Evolutionary conservation across 2,797 vertebrate species (phyloP).

Genomic region (Euthynnus affinis): DNA sequence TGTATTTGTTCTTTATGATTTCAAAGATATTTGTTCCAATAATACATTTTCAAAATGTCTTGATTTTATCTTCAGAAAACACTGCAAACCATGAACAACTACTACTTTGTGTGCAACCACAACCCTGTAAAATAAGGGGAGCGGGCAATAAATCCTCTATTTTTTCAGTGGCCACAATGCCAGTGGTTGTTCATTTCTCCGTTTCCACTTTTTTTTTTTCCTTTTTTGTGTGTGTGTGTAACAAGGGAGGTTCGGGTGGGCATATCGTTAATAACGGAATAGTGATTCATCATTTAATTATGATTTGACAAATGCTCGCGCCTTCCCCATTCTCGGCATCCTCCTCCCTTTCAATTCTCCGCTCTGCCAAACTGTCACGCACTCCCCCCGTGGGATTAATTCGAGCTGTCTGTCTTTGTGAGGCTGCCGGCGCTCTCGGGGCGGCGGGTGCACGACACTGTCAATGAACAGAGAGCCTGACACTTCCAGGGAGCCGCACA

Average conservation of each 20-base stretch:
- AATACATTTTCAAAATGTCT: neutral
- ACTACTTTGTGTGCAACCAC: slow-evolving; percentile 38
- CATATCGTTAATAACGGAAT: slow-evolving; percentile 96
- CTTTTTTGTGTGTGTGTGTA: slow-evolving; percentile 45
- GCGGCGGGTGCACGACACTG: slow-evolving; percentile 93
- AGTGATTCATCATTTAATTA: slow-evolving; percentile 99
- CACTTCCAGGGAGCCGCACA: slow-evolving; percentile 88
- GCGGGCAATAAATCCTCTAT: slow-evolving; percentile 54
- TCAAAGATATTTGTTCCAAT: neutral
- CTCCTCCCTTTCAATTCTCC: slow-evolving; percentile 98
- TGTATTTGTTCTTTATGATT: slow-evolving; percentile 3
- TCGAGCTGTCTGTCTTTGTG: slow-evolving; percentile 98
- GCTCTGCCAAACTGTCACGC: slow-evolving; percentile 98
- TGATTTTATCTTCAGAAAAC: slow-evolving; percentile 22
- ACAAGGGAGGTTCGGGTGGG: slow-evolving; percentile 78
- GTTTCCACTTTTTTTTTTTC: slow-evolving; percentile 66
- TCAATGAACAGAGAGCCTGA: slow-evolving; percentile 91
- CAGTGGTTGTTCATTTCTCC: slow-evolving; percentile 68
- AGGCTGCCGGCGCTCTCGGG: slow-evolving; percentile 92
- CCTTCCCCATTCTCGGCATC: slow-evolving; percentile 97
- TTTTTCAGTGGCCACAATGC: slow-evolving; percentile 61
- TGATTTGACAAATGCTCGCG: slow-evolving; percentile 99
- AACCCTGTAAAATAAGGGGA: slow-evolving; percentile 58
- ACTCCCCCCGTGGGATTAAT: slow-evolving; percentile 97
- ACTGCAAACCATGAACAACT: slow-evolving; percentile 30